Evolutionary conservation across 2,888 invertebrate genomes (phyloP), one percentile per base, ranked within the genome.

Genomic region (Camptogramma bilineatum): DNA sequence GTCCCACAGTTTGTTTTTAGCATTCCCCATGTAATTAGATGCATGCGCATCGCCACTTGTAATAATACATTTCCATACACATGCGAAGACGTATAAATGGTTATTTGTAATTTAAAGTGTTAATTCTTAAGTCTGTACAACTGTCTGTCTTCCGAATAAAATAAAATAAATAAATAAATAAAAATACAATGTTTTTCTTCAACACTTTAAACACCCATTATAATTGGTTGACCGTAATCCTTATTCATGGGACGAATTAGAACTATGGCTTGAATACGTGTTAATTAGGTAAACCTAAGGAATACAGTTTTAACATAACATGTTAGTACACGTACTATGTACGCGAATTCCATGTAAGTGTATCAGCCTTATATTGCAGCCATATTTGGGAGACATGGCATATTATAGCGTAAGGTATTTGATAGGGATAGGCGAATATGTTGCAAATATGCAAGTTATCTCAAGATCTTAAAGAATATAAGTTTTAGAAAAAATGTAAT

Each of bases 191-290:
- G 0, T 16, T 44, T 44, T 39, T 13, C 39, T 39, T 44, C 34
- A 39, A 13, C 13, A 13, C 13, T 39, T 39, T 39, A 28, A n/a
- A 28, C 28, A 28, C 28, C 8, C 28, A 28, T 8, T 28, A 8
- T 28, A 28, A 28, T 28, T 28, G 13, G 3, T 39, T 44, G 44
- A 17, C 44, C 17, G 17, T 42, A 42, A 16, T 44, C 16, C 17
- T 44, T 44, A 44, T 44, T 44, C 44, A 42, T 42, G 42, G 16
- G n/a, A 17, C 17, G 72, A 69, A 62, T 59, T 69, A 64, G 66
- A 68, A 63, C 73, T 81, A 80, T 77, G 76, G 73, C 73, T 69
- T 24, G 50, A 63, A 61, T 69, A 80, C 76, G 73, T 73, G 75
- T 76, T 79, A 78, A 80, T 81, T 77, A 28, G n/a, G 50, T 50